Evolutionary conservation across 1,140 invertebrate genomes (phyloP).

Genomic region (Thaumatotibia leucotreta): DNA sequence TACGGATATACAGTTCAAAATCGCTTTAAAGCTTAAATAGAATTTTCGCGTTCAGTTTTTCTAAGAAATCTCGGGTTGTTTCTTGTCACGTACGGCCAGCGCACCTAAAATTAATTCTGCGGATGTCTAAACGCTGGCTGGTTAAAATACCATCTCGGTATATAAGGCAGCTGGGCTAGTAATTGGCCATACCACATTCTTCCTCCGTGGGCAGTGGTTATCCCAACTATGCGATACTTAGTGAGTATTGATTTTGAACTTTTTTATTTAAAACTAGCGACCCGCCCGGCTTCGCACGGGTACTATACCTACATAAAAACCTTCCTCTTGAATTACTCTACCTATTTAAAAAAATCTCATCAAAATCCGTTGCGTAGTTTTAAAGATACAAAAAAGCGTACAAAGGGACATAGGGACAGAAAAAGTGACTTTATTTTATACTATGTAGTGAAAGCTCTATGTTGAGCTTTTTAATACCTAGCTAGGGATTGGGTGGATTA

Average conservation of each 20-base stretch:
- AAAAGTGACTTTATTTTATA: too few relatives aligned
- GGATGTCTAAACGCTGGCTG: neutral
- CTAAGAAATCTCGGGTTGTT: neutral
- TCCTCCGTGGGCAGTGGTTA: neutral
- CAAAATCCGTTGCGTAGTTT: too few relatives aligned
- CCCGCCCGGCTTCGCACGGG: too few relatives aligned
- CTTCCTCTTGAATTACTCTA: too few relatives aligned
- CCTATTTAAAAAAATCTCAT: too few relatives aligned
- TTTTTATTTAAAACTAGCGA: too few relatives aligned
- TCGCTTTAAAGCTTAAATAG: neutral
- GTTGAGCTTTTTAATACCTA: too few relatives aligned
- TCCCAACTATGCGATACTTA: constrained; percentile 10
- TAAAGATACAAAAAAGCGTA: too few relatives aligned
- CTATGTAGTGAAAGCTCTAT: too few relatives aligned
- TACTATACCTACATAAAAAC: too few relatives aligned
- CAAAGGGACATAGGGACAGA: too few relatives aligned
- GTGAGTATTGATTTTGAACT: constrained; percentile 2
- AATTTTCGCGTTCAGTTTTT: neutral
- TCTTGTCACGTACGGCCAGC: neutral
- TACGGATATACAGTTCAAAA: neutral
- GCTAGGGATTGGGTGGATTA: too few relatives aligned
- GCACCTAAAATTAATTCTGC: neutral
- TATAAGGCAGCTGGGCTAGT: neutral
- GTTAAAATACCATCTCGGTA: constrained; percentile 6
- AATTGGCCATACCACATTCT: constrained; percentile 14